Conservation (phyloP, 2,888 invertebrate species). For the Dyspetes luteomarginatus region DNA sequence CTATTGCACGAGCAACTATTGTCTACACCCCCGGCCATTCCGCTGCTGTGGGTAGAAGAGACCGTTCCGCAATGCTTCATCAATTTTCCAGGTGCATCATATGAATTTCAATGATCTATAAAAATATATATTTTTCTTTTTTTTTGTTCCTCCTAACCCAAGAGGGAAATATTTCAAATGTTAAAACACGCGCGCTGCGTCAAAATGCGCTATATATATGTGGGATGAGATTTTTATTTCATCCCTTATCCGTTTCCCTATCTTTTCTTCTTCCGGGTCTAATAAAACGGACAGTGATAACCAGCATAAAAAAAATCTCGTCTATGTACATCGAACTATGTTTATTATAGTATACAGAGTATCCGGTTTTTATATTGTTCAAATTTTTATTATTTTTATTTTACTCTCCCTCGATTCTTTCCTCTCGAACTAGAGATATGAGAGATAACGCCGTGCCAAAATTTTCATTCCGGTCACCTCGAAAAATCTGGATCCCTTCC, state of each 20-base stretch:
- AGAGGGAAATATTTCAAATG: no score
- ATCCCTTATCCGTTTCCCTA: neutral
- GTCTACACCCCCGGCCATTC: constrained; percentile 34
- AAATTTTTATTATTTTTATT: constrained; percentile 7
- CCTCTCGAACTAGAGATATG: constrained; percentile 15
- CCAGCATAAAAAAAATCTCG: neutral
- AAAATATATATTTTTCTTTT: constrained; percentile 1
- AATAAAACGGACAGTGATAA: neutral
- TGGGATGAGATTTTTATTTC: neutral
- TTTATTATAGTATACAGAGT: constrained; percentile 6
- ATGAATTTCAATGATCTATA: constrained; percentile 41
- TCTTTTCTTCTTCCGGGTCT: constrained; percentile 23
- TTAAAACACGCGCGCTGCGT: no score
- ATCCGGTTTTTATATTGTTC: constrained; percentile 26
- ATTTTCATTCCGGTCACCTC: constrained; percentile 54
- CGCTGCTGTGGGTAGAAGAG: constrained; percentile 2
- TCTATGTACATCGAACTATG: constrained; percentile 20
- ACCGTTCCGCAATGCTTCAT: constrained; percentile 43
- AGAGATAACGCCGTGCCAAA: constrained; percentile 58
- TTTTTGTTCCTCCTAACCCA: neutral
- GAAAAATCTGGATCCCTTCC: constrained; percentile 57
- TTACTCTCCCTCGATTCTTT: neutral
- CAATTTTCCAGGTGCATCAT: constrained; percentile 50
- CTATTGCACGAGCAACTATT: constrained; percentile 25
- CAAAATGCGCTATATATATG: no score